Percentiles rank a stretch among this genome's conserved stretches.
Evolutionary conservation across 2,797 vertebrate genomes (phyloP).

Genomic region (Numenius phaeopus): DNA sequence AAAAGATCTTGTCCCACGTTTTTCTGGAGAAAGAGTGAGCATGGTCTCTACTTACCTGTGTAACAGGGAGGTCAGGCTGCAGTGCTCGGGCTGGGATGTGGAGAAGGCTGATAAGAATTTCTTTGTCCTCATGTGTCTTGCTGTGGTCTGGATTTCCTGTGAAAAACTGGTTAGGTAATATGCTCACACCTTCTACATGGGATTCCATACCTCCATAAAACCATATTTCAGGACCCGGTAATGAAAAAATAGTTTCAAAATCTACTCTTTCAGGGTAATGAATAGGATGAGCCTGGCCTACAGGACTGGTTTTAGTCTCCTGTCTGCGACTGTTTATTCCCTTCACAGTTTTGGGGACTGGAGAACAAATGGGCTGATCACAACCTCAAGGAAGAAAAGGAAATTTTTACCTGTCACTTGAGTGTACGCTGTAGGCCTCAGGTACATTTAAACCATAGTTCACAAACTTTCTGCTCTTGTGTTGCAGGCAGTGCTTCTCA

Average conservation of each 20-base stretch:
- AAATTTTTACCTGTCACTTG: not conserved
- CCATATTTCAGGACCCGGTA: not conserved
- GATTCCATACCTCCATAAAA: not conserved
- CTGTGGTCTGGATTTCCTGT: not conserved
- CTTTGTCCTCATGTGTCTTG: not conserved
- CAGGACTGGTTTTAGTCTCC: not conserved
- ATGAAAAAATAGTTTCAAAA: not conserved
- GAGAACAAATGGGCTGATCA: not conserved
- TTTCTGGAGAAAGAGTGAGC: not conserved
- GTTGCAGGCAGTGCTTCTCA: not conserved
- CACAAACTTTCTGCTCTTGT: not conserved
- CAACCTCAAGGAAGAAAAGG: not conserved
- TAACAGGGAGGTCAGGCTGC: not conserved
- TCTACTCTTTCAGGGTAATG: not conserved
- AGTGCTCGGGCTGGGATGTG: not conserved
- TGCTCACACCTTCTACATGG: rapidly evolving
- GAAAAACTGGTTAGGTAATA: not conserved
- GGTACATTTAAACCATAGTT: not conserved
- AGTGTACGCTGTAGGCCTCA: not conserved
- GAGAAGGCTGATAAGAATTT: not conserved
- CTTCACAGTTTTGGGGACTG: not conserved
- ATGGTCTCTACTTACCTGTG: not conserved
- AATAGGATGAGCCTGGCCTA: not conserved
- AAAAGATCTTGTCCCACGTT: not conserved
- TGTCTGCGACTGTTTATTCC: not conserved